These are phyloP conservation scores for Eristalinus sepulchralis DNA, from an alignment of 2,888 invertebrate genomes.

Conservation along the genomic window DNA sequence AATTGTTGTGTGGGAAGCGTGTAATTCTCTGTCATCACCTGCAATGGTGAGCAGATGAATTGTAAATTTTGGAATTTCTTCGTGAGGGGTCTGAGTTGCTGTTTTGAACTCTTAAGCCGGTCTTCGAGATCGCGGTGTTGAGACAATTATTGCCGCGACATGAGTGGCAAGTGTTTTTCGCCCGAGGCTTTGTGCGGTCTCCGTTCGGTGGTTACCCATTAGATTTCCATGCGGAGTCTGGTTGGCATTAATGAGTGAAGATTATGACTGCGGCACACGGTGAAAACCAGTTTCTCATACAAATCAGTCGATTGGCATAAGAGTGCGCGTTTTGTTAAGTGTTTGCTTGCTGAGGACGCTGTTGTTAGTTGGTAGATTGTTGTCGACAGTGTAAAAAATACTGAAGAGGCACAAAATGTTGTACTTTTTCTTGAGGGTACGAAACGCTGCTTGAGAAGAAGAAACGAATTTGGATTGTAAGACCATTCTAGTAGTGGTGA, in stretches of 20 bases:
- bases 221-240: not conserved
- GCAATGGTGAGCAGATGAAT: not conserved
- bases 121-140: not conserved
- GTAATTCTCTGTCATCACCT: not conserved
- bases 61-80: not conserved
- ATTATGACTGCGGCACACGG: not conserved
- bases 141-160: not conserved
- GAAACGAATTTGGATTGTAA: too few relatives aligned
- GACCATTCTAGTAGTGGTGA: too few relatives aligned
- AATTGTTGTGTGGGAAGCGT: constrained; percentile 38
- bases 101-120: not conserved
- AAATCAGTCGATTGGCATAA: not conserved
- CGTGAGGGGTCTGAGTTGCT: not conserved
- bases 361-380: not conserved
- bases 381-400: not conserved
- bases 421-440: not conserved
- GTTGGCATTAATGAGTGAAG: not conserved
- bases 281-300: not conserved
- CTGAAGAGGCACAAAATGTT: not conserved
- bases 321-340: not conserved
- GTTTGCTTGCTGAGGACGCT: not conserved
- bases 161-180: not conserved
- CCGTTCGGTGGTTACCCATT: not conserved
- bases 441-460: not conserved
- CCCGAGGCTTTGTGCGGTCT: not conserved